Base-by-base conservation (phyloP, 2,888 invertebrate genomes). In the Trichogramma evanescens region DNA sequence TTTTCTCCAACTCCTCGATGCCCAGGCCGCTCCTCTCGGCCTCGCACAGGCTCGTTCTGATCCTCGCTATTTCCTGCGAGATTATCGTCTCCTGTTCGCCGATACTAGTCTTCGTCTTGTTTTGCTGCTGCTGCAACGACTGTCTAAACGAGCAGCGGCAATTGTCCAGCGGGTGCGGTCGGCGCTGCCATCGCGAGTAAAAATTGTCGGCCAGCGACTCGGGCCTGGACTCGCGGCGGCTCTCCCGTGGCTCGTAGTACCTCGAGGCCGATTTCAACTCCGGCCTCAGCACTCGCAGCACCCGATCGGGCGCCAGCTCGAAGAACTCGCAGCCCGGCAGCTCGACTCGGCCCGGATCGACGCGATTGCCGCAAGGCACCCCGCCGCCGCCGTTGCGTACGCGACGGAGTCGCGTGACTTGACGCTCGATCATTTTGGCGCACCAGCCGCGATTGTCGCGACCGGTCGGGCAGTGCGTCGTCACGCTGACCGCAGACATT, bases 171-270 rank as follows among this genome's bases (percentile, higher is more conserved):
- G 76, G 71, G 63, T 76, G 76, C 0, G 76, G 75, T 13, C 74
- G 65, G 44, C 66, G 69, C 9, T 74, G 71, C 76, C 76, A 77
- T 0, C 73, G 69, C 1, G 73, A 66, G 52, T 74, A 74, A 62
- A 78, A 76, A 58, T 77, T 76, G 49, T 76, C 77, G 58, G 73
- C 71, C 9, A 76, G 66, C 5, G 75, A 74, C 56, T 75, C 76
- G 1, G 73, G 73, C 38, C 73, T 64, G 5, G 6, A 10, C 6
- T 13, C 49, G 2, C 10, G 49, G 48, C 1, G 8, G 40, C 3
- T 10, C 42, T 56, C 2, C 26, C 26, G 2, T 26, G 56, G 10
- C 42, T 63, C 63, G 58, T 60, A 60, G 44, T 43, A 61, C 5
- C 40, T 49, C 4, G 48, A 46, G 44, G 56, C 52, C 40, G 8